Conservation (phyloP, 1,140 invertebrate species). For the Apolygus lucorum region DNA sequence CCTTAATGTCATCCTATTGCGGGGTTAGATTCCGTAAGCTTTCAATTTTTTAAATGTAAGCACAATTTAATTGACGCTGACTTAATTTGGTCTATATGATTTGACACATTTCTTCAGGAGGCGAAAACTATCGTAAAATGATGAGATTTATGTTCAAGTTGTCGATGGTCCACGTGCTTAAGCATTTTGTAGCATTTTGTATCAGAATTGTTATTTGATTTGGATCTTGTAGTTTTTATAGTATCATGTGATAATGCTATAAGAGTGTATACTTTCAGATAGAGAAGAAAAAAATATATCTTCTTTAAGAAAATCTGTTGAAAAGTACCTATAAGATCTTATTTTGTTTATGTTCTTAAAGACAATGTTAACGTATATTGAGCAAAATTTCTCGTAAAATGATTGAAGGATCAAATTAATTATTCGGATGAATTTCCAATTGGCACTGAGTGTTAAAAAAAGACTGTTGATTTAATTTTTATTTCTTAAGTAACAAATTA, state of each 20-base stretch:
- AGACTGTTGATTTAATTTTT: neutral
- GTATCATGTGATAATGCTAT: slow-evolving; percentile 10
- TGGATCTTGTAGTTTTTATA: slow-evolving; percentile 2
- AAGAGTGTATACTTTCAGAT: slow-evolving; percentile 1
- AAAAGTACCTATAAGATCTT: neutral
- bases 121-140: no score
- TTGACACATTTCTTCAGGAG: no score
- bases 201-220: neutral
- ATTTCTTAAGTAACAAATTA: neutral
- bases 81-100: no score
- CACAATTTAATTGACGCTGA: no score
- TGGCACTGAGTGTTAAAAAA: slow-evolving; percentile 3
- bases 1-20: no score
- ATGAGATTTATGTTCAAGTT: no score
- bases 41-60: no score
- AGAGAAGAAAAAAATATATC: neutral
- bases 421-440: neutral
- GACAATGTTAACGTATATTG: neutral
- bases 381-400: neutral
- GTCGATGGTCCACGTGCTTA: neutral
- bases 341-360: slow-evolving; percentile 14
- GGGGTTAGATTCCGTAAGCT: no score
- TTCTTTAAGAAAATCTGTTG: slow-evolving; percentile 4
- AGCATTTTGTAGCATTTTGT: neutral
- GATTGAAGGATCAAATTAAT: neutral